These are phyloP conservation scores for Hypotaenidia okinawae DNA, from an alignment of 2,797 vertebrate genomes.

Conservation along the genomic window DNA sequence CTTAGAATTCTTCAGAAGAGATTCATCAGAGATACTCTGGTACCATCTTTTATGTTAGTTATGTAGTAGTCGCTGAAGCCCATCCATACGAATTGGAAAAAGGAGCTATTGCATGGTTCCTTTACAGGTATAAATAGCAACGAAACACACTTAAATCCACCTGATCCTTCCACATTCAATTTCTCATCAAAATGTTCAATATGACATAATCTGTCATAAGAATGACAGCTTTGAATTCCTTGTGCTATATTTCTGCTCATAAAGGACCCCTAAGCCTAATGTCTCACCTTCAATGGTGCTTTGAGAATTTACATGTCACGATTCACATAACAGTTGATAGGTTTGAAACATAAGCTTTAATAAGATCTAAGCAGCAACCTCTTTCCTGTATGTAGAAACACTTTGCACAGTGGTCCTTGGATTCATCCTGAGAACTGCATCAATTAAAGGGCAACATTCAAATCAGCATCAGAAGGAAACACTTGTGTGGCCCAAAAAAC, in stretches of 20 bases:
- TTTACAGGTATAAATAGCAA: not conserved
- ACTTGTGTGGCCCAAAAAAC: not conserved
- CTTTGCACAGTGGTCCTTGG: not conserved
- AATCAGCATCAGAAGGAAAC: not conserved
- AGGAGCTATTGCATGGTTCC: not conserved
- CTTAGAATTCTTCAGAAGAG: not conserved
- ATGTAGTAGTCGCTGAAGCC: not conserved
- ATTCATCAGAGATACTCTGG: not conserved
- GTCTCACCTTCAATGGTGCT: not conserved
- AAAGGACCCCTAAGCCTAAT: not conserved
- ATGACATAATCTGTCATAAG: not conserved
- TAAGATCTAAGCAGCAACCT: not conserved
- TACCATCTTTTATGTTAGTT: not conserved
- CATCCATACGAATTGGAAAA: not conserved
- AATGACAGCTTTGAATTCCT: not conserved
- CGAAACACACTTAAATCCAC: not conserved
- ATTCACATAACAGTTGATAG: rapidly evolving
- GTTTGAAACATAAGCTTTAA: not conserved
- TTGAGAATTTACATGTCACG: not conserved
- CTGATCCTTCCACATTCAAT: not conserved
- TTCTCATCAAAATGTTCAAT: not conserved
- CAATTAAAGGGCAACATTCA: not conserved
- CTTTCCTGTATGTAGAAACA: not conserved
- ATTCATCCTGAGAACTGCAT: not conserved
- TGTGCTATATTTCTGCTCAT: not conserved